Percentiles rank a stretch among this genome's conserved stretches.
These are phyloP conservation scores for Scolanthus callimorphus DNA, from an alignment of 92 coral and sea anemone genomes.

Conservation along the genomic window DNA sequence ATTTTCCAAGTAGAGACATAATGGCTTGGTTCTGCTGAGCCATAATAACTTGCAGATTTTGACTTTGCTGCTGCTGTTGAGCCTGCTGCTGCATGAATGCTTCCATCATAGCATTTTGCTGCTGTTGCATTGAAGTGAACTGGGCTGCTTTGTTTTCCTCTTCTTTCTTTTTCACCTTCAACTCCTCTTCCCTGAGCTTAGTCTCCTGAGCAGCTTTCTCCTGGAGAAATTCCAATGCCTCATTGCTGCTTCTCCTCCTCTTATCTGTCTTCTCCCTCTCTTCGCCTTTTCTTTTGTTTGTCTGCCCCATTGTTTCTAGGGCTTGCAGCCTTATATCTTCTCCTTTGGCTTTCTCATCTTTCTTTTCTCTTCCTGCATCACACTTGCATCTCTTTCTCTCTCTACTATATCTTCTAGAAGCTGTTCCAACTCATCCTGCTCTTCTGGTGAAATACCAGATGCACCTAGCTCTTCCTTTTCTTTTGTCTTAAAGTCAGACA, in stretches of 20 bases:
- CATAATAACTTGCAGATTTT: not conserved
- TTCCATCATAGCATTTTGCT: slow-evolving; percentile 14
- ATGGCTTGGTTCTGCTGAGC: slow-evolving; percentile 3
- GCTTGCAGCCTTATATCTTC: slow-evolving; percentile 16
- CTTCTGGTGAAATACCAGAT: slow-evolving; percentile 22
- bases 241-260: slow-evolving; percentile 3
- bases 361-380: slow-evolving; percentile 12
- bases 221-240: slow-evolving; percentile 12
- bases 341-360: slow-evolving; percentile 10
- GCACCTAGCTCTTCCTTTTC: slow-evolving; percentile 16
- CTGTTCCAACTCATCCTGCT: slow-evolving; percentile 34
- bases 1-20: slow-evolving; percentile 9
- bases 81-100: slow-evolving; percentile 7
- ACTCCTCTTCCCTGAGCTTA: slow-evolving; percentile 9
- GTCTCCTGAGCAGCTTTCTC: slow-evolving; percentile 5
- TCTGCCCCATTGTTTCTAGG: slow-evolving; percentile 11
- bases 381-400: slow-evolving; percentile 2
- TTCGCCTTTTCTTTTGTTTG: slow-evolving; percentile 27
- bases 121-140: not conserved
- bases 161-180: slow-evolving; percentile 4
- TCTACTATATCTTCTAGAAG: slow-evolving; percentile 10
- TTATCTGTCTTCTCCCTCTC: not conserved
- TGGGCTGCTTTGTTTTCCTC: slow-evolving; percentile 4
- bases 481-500: slow-evolving; percentile 15
- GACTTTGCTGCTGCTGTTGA: slow-evolving; percentile 10